These are phyloP conservation scores for Tipula helvola DNA, from an alignment of 2,888 invertebrate species.

Conservation along the genomic window DNA sequence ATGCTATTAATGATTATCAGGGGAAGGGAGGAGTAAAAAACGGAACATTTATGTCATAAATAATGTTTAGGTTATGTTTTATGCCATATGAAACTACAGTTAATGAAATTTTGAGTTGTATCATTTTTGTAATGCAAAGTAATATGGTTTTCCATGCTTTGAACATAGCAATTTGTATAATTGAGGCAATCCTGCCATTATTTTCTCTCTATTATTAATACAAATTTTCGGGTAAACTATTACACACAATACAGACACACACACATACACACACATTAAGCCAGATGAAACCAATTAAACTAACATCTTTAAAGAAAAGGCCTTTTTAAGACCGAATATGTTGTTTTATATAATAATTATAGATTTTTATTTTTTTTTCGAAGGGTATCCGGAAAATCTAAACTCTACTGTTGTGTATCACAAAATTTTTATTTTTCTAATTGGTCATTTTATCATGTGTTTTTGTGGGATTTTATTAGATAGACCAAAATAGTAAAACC, in stretches of 20 bases:
- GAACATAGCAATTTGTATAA: not conserved
- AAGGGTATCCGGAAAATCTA: not conserved
- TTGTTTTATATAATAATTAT: not conserved
- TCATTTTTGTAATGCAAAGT: no score
- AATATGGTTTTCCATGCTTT: not conserved
- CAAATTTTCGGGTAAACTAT: not conserved
- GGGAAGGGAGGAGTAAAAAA: no score
- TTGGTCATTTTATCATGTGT: slow-evolving; percentile 4
- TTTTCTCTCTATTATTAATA: not conserved
- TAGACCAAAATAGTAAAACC: not conserved
- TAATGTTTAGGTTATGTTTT: no score
- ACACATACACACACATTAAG: not conserved
- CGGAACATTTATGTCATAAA: no score
- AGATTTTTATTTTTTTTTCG: not conserved
- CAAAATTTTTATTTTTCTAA: not conserved
- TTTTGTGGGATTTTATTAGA: not conserved
- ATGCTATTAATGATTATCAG: no score
- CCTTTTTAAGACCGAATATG: not conserved
- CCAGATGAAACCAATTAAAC: not conserved
- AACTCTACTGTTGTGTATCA: not conserved
- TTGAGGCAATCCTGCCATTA: not conserved
- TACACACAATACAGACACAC: not conserved
- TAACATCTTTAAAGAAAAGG: not conserved
- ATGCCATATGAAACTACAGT: no score
- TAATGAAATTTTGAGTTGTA: no score